phyloP scores from a whole-genome alignment of 2,797 vertebrate species.

The Helostoma temminkii region DNA sequence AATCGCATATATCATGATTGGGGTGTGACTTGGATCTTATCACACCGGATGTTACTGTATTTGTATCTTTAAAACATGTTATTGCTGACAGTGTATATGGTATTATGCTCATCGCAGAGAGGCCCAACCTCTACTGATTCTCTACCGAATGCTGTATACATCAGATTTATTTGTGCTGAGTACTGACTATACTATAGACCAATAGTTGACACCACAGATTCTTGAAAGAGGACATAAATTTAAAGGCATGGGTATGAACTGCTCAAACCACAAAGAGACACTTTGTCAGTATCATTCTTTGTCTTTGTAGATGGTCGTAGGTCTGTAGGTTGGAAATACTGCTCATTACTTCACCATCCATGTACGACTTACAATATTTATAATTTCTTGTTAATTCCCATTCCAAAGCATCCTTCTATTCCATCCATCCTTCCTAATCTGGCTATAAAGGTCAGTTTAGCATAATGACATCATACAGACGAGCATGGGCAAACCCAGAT shows the following conservation, averaged over 20 bases:
- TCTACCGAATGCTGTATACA: neutral
- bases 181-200: constrained; percentile 27
- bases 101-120: too few species aligned
- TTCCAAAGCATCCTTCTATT: constrained; percentile 76
- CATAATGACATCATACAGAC: constrained; percentile 87
- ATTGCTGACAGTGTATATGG: too few species aligned
- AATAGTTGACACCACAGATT: constrained; percentile 56
- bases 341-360: constrained; percentile 76
- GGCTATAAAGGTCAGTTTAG: constrained; percentile 87
- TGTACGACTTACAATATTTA: constrained; percentile 78
- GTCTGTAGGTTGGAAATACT: constrained; percentile 60
- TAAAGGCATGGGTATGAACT: constrained; percentile 49
- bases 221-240: constrained; percentile 68
- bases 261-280: constrained; percentile 59
- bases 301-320: constrained; percentile 69
- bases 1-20: too few species aligned
- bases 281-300: constrained; percentile 66
- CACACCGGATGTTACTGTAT: too few species aligned
- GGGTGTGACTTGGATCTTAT: too few species aligned
- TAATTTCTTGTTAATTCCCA: constrained; percentile 84
- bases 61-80: too few species aligned
- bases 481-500: constrained; percentile 80
- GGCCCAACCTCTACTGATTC: constrained; percentile 3
- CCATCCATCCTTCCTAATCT: constrained; percentile 80
- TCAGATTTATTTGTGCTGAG: constrained; percentile 9